Evolutionary conservation across 2,113 vertebrate genomes (phyloP).

Genomic region (Chaenocephalus aceratus): DNA sequence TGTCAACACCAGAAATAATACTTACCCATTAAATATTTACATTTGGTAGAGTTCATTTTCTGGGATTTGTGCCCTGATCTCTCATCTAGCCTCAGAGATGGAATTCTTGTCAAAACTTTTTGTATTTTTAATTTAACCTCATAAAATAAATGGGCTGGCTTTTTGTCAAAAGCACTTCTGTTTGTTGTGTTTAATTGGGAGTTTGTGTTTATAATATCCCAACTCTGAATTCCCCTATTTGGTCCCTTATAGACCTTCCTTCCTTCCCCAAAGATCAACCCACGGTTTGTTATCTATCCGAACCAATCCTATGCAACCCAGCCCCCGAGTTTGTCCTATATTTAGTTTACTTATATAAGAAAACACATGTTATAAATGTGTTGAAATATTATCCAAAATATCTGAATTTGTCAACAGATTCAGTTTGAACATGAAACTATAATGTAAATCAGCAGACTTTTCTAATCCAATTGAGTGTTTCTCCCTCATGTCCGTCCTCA

Average conservation of each 20-base stretch:
- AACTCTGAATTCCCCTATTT: conserved; percentile 27
- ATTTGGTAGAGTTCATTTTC: conserved; percentile 38
- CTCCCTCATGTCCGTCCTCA: conserved; percentile 43
- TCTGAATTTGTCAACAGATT: neutral
- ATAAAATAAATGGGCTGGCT: conserved; percentile 75
- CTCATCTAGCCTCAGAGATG: conserved; percentile 51
- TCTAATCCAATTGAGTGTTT: conserved; percentile 13
- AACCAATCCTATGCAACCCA: neutral
- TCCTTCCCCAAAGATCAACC: neutral
- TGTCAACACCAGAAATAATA: conserved; percentile 47
- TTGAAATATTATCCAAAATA: neutral
- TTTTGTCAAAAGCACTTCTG: conserved; percentile 71
- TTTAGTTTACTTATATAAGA: neutral
- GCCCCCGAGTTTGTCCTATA: conserved; percentile 13
- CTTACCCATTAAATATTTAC: conserved; percentile 38
- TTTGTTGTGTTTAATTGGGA: conserved; percentile 66
- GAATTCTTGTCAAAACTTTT: conserved; percentile 62
- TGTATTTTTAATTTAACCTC: conserved; percentile 78
- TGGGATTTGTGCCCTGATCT: conserved; percentile 47
- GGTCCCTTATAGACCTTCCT: conserved; percentile 3
- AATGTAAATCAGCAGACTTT: neutral
- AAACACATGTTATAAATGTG: neutral
- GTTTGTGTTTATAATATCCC: conserved; percentile 40
- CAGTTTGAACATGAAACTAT: neutral
- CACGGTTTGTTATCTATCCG: conserved; percentile 3